Conservation (phyloP, 2,888 invertebrate species). For the Protodeltote pygarga region DNA sequence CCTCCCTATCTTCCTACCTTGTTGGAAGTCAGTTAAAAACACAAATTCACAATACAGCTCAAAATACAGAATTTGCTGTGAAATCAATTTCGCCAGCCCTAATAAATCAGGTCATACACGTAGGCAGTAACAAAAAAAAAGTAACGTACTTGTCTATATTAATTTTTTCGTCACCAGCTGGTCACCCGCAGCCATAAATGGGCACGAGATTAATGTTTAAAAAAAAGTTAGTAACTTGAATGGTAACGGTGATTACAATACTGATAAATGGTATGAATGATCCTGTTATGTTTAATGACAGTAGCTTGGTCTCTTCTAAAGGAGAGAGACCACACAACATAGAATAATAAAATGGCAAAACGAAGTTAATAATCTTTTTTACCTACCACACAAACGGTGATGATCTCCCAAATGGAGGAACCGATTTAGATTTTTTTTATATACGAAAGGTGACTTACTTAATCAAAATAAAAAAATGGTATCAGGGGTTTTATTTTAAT, state of each 20-base stretch:
- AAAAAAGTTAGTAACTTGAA: conserved; percentile 34
- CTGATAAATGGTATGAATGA: conserved; percentile 14
- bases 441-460: too few relatives aligned
- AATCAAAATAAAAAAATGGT: too few relatives aligned
- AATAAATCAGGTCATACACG: neutral
- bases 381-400: too few relatives aligned
- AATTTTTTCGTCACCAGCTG: conserved; percentile 40
- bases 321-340: too few relatives aligned
- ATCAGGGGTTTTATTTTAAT: too few relatives aligned
- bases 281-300: conserved; percentile 13
- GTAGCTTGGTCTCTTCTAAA: too few relatives aligned
- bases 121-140: conserved; percentile 17
- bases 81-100: conserved; percentile 5
- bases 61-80: neutral
- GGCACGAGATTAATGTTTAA: conserved; percentile 22
- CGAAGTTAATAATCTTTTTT: too few relatives aligned
- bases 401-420: too few relatives aligned
- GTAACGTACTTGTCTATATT: conserved; percentile 40
- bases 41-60: too few relatives aligned
- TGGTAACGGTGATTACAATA: conserved; percentile 27
- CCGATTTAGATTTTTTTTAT: too few relatives aligned
- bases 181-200: conserved; percentile 35
- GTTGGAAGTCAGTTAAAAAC: too few relatives aligned
- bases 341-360: conserved; percentile 6
- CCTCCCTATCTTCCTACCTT: too few relatives aligned